Conservation (phyloP, 2,113 vertebrate genomes). For the Neomonachus schauinslandi region DNA sequence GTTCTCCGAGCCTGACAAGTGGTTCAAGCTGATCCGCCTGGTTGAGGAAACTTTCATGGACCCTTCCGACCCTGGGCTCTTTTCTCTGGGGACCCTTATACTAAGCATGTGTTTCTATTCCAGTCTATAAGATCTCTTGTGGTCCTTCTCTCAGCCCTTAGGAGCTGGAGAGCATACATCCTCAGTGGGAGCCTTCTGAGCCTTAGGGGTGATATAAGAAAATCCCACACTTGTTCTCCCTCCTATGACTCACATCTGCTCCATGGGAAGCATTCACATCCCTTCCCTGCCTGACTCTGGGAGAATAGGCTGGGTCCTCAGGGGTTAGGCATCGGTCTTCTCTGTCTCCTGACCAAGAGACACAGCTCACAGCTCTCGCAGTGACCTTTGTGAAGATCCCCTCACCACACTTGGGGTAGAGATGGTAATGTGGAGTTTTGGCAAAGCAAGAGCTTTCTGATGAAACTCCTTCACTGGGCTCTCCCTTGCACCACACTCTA, state of each 20-base stretch:
- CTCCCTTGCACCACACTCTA: neutral
- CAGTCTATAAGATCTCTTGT: neutral
- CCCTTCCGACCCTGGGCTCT: neutral
- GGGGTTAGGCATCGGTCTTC: neutral
- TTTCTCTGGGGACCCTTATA: neutral
- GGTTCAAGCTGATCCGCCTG: neutral
- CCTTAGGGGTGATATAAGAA: neutral
- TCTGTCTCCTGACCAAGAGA: neutral
- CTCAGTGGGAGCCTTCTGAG: neutral
- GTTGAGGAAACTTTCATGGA: neutral
- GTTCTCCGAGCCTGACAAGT: neutral
- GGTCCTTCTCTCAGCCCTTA: neutral
- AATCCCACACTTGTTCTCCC: neutral
- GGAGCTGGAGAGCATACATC: neutral
- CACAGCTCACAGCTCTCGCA: neutral
- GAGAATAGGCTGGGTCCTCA: neutral
- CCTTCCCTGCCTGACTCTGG: neutral
- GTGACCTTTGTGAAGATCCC: neutral
- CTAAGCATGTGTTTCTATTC: neutral
- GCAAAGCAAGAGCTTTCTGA: neutral
- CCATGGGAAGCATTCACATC: neutral
- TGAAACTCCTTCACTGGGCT: neutral
- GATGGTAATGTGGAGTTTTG: neutral
- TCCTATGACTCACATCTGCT: neutral
- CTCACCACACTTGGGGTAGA: neutral